Conservation (phyloP, 1,140 invertebrate genomes). For the Stratiolaelaps scimitus region DNA sequence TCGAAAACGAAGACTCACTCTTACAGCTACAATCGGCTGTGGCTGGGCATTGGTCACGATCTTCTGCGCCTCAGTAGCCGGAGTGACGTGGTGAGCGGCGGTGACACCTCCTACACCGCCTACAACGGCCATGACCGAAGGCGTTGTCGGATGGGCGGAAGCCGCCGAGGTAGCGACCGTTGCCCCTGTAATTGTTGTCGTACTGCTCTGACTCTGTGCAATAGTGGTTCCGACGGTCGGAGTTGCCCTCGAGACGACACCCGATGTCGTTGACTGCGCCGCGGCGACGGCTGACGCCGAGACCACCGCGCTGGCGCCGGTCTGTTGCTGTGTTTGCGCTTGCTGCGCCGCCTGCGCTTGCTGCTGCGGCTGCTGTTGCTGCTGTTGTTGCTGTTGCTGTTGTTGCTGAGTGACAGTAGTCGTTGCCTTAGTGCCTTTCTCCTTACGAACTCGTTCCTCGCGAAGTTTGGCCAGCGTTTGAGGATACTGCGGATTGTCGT, state of each 20-base stretch:
- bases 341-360: conserved; percentile 33
- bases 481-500: conserved; percentile 68
- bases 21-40: conserved; percentile 6
- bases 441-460: conserved; percentile 66
- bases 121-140: conserved; percentile 34
- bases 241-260: conserved; percentile 28
- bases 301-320: conserved; percentile 31
- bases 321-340: conserved; percentile 42
- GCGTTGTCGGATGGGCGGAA: conserved; percentile 32
- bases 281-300: conserved; percentile 29
- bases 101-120: not conserved
- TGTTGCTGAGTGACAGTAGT: not conserved
- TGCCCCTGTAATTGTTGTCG: not conserved
- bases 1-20: too few relatives aligned
- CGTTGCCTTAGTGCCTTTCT: conserved; percentile 52
- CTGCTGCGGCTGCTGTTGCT: conserved; percentile 37
- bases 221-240: not conserved
- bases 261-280: conserved; percentile 21
- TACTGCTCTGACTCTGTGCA: not conserved
- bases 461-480: conserved; percentile 67
- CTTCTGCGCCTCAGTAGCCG: not conserved
- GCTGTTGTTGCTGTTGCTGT: conserved; percentile 35
- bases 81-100: too few relatives aligned
- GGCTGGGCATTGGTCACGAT: conserved; percentile 9
- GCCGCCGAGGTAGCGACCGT: not conserved